phyloP scores from a whole-genome alignment of 2,797 vertebrate species.

The Lindbergichthys nudifrons region DNA sequence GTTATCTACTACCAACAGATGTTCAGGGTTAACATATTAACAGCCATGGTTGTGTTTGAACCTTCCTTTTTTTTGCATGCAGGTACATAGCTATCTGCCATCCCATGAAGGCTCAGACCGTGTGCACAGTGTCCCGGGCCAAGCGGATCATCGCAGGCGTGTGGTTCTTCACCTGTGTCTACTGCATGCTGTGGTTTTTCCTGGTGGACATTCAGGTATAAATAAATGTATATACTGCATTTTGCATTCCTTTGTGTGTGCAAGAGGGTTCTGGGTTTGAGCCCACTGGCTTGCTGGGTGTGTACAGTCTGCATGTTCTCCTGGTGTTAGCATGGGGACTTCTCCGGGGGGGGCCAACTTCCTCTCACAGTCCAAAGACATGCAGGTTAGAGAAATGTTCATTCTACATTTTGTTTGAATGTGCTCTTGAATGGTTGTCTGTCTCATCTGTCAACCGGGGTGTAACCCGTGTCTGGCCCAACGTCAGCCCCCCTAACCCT shows the following conservation, averaged over 20 bases:
- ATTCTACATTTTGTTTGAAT: no score
- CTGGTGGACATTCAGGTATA: slow-evolving; percentile 86
- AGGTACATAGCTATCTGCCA: slow-evolving; percentile 90
- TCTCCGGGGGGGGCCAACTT: no score
- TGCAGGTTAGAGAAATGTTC: no score
- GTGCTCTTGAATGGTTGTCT: no score
- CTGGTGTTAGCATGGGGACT: not conserved
- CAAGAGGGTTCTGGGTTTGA: not conserved
- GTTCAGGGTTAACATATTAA: not conserved
- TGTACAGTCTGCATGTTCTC: not conserved
- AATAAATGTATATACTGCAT: slow-evolving; percentile 2
- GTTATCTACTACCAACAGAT: not conserved
- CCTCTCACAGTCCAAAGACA: no score
- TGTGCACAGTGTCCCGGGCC: slow-evolving; percentile 86
- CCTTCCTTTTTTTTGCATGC: not conserved
- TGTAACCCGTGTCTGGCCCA: no score
- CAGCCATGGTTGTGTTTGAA: not conserved
- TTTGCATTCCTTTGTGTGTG: not conserved
- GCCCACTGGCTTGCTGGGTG: not conserved
- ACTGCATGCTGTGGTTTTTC: slow-evolving; percentile 90
- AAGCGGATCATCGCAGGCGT: slow-evolving; percentile 84
- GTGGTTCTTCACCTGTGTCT: slow-evolving; percentile 85
- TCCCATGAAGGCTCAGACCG: slow-evolving; percentile 85
- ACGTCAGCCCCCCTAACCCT: no score
- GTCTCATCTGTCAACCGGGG: no score